Percentiles rank a stretch among this genome's conserved stretches.
Evolutionary conservation across 2,888 invertebrate species (phyloP).

Genomic region (Limnephilus marmoratus): DNA sequence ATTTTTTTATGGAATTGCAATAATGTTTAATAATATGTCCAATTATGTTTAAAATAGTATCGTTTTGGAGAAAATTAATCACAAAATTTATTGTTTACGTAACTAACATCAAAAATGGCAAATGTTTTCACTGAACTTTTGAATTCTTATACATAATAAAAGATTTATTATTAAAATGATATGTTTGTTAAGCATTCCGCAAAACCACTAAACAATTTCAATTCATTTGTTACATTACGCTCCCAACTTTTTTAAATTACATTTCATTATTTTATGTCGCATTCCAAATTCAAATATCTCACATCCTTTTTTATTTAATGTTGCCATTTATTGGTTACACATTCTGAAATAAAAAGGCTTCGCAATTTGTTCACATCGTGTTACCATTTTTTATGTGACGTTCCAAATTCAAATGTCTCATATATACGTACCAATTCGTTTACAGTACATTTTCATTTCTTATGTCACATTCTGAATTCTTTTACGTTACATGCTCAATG

Average conservation of each 20-base stretch:
- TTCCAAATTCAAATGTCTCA: neutral
- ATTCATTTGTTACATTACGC: neutral
- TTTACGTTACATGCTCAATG: neutral
- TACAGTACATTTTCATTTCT: neutral
- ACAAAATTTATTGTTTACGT: neutral
- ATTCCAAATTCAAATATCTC: neutral
- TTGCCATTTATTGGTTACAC: neutral
- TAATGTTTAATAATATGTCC: neutral
- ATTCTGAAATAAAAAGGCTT: neutral
- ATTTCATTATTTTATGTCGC: neutral
- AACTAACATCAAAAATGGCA: conserved; percentile 5
- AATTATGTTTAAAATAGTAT: neutral
- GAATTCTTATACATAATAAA: conserved; percentile 33
- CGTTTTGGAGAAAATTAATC: neutral
- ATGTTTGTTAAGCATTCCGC: conserved; percentile 65
- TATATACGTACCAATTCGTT: neutral
- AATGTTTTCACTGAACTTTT: conserved; percentile 5
- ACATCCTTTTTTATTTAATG: neutral
- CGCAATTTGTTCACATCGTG: neutral
- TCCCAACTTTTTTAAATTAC: neutral
- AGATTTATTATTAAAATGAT: conserved; percentile 62
- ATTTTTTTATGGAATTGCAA: neutral
- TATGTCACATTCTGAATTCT: neutral
- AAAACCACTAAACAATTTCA: conserved; percentile 58
- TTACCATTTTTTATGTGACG: neutral